Conservation (phyloP, 2,797 vertebrate species). For the Sebastes wilsoni region DNA sequence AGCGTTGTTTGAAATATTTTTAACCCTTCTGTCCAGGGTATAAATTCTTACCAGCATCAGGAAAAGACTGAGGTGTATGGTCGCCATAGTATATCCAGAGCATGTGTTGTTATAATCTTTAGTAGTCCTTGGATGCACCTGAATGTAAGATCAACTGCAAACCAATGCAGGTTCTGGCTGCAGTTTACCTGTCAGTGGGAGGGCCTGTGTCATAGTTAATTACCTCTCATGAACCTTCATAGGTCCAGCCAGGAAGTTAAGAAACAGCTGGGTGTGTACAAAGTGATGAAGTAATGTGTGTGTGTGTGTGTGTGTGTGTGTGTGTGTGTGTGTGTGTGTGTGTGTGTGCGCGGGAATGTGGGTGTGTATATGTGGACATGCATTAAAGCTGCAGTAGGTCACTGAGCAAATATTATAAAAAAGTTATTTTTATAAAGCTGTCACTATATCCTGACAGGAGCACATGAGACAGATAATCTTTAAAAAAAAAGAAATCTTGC, state of each 20-base stretch:
- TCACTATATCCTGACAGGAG: too few species aligned
- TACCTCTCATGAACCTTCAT: neutral
- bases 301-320: neutral
- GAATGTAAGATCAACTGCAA: neutral
- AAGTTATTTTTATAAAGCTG: too few species aligned
- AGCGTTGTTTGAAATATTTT: neutral
- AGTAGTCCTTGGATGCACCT: neutral
- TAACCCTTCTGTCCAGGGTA: neutral
- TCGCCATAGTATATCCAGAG: conserved; percentile 38
- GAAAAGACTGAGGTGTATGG: conserved; percentile 16
- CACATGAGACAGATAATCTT: too few species aligned
- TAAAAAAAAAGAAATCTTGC: too few species aligned
- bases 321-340: neutral
- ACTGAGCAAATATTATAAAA: too few species aligned
- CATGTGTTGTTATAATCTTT: neutral
- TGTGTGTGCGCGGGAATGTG: neutral
- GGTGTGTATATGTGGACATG: neutral
- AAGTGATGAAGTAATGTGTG: neutral
- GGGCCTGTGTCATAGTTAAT: neutral
- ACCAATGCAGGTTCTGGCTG: neutral
- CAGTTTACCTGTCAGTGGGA: conserved; percentile 14
- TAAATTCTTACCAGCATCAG: conserved; percentile 63
- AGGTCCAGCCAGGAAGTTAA: neutral
- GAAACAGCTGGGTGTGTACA: neutral
- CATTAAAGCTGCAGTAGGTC: neutral